A percentile compares a stretch with the other conserved stretches of the same genome.
phyloP scores from a whole-genome alignment of 2,113 vertebrate species.

The Brienomyrus longianalis region DNA sequence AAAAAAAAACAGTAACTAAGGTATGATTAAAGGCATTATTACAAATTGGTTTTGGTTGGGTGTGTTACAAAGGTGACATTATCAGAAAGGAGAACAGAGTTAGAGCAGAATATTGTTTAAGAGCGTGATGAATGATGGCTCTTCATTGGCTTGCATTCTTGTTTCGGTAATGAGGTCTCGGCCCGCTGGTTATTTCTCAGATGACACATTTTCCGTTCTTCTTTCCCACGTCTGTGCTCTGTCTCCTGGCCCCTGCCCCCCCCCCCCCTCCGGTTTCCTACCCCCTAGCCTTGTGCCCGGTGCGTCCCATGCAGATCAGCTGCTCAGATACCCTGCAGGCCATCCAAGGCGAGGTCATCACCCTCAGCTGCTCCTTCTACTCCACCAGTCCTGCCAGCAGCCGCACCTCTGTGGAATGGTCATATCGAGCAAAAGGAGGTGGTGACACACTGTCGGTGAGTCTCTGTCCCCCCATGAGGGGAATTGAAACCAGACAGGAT shows the following conservation, averaged over 20 bases:
- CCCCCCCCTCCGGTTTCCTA: not conserved
- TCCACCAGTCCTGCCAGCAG: conserved; percentile 64
- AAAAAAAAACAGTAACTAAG: not conserved
- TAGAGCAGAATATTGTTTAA: not conserved
- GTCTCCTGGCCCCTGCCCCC: not conserved
- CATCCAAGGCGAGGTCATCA: conserved; percentile 58
- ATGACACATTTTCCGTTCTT: conserved; percentile 15
- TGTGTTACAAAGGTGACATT: not conserved
- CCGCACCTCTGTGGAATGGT: conserved; percentile 78
- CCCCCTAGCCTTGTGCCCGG: conserved; percentile 46
- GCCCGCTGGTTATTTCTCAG: not conserved
- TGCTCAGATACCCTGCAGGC: conserved; percentile 61
- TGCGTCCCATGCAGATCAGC: conserved; percentile 63
- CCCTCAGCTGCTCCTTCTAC: conserved; percentile 73
- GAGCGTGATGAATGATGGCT: not conserved
- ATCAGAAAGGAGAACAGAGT: not conserved
- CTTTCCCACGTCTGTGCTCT: not conserved
- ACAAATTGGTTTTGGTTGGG: not conserved
- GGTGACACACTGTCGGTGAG: conserved; percentile 56
- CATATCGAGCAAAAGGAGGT: conserved; percentile 62
- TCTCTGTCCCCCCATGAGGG: not conserved
- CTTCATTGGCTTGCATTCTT: not conserved
- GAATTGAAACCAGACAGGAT: not conserved
- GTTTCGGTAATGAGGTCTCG: not conserved
- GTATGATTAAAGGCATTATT: not conserved